Base-by-base conservation (phyloP, 2,888 invertebrate species). In the Stenodema calcarata region DNA sequence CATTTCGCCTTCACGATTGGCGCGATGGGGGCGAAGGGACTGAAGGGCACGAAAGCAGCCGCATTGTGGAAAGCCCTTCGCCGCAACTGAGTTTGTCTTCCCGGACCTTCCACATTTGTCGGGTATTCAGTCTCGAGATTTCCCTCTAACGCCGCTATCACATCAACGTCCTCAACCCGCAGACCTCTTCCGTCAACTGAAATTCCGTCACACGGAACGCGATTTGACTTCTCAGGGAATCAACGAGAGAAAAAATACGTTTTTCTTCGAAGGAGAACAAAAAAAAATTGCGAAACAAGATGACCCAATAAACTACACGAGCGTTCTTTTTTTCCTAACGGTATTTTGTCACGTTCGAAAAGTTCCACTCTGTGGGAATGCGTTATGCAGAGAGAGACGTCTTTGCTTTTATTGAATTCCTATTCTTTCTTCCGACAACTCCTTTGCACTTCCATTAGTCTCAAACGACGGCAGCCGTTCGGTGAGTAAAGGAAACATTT, bases 11-110 rank as follows among this genome's bases (percentile, higher is more conserved):
- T 6, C 18, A 1, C 42, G 23, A 44, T 44, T 0, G n/a, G n/a
- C n/a, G n/a, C n/a, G n/a, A n/a, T n/a, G n/a, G n/a, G n/a, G n/a
- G n/a, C n/a, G 69, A 9, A 11, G 11, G 11, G 18, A 69, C 9
- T 9, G 69, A 18, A 18, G 69, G 12, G 69, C 12, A n/a, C n/a
- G n/a, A n/a, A n/a, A n/a, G n/a, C n/a, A n/a, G 41, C 18, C 35
- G 18, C 44, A 78, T 44, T 78, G 78, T 78, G 44, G 41, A 23
- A 27, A n/a, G 14, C n/a, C 44, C 41, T n/a, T n/a, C n/a, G 27
- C 78, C 78, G 78, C 78, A 78, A 78, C 78, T 44, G 18, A 78
- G 78, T 78, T 78, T 78, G 78, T 78, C 44, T 44, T 78, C 44
- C 18, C 44, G 78, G 78, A 44, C 78, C 41, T 44, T 44, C 42